These are phyloP conservation scores for Lepus oiostolus DNA, from an alignment of 2,797 vertebrate genomes.

Conservation along the genomic window DNA sequence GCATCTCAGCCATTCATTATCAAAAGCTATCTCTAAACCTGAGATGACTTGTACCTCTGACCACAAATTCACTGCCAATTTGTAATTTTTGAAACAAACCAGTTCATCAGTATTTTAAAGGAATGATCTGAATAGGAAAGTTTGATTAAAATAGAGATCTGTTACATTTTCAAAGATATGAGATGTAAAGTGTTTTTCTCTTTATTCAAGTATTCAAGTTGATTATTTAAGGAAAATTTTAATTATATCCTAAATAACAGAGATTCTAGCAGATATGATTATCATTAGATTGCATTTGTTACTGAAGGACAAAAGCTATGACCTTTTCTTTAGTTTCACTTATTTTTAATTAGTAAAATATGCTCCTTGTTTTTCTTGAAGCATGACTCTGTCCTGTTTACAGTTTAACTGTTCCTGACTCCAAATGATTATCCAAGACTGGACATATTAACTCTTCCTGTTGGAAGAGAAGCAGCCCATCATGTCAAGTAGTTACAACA, in stretches of 20 bases:
- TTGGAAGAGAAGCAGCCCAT: conserved; percentile 86
- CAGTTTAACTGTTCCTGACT: conserved; percentile 80
- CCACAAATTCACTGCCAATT: conserved; percentile 16
- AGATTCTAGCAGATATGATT: conserved; percentile 31
- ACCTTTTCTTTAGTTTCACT: conserved; percentile 76
- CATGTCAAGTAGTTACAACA: conserved; percentile 86
- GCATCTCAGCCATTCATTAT: conserved; percentile 1
- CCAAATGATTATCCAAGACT: conserved; percentile 84
- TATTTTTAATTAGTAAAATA: conserved; percentile 78
- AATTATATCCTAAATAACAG: conserved; percentile 68
- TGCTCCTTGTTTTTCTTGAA: conserved; percentile 69
- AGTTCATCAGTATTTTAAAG: conserved; percentile 50
- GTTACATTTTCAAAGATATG: conserved; percentile 82
- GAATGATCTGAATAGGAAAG: conserved; percentile 60
- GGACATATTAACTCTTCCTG: conserved; percentile 83
- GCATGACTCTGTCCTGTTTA: conserved; percentile 81
- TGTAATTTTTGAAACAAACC: conserved; percentile 53
- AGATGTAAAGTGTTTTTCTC: conserved; percentile 75
- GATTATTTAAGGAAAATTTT: conserved; percentile 61
- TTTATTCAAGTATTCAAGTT: conserved; percentile 45
- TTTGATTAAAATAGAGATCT: conserved; percentile 63
- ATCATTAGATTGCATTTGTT: conserved; percentile 74
- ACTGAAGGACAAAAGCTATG: conserved; percentile 72
- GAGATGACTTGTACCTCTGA: conserved; percentile 35
- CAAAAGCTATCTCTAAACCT: conserved; percentile 61